Conservation (phyloP, 2,113 vertebrate species). For the Sakesphorus luctuosus region DNA sequence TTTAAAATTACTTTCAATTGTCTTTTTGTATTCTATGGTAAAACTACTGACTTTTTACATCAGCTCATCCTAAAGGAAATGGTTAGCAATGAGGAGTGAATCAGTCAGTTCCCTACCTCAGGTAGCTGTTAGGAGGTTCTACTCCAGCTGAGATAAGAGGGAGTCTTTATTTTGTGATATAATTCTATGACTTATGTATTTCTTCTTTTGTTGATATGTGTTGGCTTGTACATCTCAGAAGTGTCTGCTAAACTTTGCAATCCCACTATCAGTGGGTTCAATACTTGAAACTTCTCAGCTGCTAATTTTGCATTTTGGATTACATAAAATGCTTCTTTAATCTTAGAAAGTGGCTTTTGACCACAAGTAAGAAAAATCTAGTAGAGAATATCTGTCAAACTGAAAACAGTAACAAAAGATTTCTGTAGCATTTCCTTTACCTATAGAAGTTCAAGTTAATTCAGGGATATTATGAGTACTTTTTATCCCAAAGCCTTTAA, state of each 20-base stretch:
- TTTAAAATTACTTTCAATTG: neutral
- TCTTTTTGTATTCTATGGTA: neutral
- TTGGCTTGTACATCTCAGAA: neutral
- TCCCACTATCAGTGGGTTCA: neutral
- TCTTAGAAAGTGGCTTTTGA: neutral
- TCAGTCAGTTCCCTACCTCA: neutral
- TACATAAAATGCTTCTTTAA: neutral
- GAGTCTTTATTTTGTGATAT: neutral
- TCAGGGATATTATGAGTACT: neutral
- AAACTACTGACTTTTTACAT: neutral
- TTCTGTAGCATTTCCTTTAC: neutral
- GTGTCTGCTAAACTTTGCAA: neutral
- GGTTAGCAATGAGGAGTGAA: neutral
- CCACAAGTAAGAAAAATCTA: neutral
- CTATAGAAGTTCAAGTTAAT: neutral
- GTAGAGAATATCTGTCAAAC: neutral
- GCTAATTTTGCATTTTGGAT: neutral
- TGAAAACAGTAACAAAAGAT: neutral
- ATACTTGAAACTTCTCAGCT: neutral
- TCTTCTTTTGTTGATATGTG: neutral
- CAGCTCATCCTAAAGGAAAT: neutral
- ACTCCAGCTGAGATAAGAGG: neutral
- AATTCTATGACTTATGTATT: neutral
- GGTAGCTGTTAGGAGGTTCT: neutral
- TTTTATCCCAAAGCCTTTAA: neutral